Evolutionary conservation across 92 coral and sea anemone genomes (phyloP).

Genomic region (Pocillopora grandis): DNA sequence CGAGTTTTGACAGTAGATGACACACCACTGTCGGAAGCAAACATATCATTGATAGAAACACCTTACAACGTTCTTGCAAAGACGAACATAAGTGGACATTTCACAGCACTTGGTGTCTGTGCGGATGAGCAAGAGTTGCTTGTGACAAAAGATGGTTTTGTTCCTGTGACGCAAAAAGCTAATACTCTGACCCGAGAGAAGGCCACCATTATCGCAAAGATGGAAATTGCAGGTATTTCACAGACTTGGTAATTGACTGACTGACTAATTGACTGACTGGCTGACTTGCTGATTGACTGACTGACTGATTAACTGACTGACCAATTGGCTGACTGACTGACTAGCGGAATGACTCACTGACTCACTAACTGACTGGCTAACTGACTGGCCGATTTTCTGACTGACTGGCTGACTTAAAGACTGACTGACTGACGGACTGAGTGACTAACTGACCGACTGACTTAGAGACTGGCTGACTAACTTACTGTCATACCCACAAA

Average conservation of each 20-base stretch:
- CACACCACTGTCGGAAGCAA: constrained; percentile 21
- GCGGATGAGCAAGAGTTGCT: constrained; percentile 27
- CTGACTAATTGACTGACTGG: background rate
- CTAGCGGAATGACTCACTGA: too few species aligned
- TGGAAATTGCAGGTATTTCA: background rate
- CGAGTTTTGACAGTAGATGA: background rate
- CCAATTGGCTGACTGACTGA: too few species aligned
- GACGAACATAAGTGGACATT: constrained; percentile 28
- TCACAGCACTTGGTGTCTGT: constrained; percentile 9
- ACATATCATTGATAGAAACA: constrained; percentile 14
- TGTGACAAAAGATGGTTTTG: constrained; percentile 13
- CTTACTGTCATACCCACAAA: too few species aligned
- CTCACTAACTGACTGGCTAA: too few species aligned
- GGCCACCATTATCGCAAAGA: background rate
- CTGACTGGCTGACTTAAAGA: too few species aligned
- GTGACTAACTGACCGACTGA: too few species aligned
- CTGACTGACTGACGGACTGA: too few species aligned
- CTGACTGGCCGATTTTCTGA: too few species aligned
- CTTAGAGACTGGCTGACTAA: too few species aligned
- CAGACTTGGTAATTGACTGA: background rate
- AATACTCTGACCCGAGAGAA: background rate
- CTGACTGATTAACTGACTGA: too few species aligned
- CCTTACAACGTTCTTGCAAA: constrained; percentile 30
- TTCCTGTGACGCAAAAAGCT: constrained; percentile 1
- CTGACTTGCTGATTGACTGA: too few species aligned